Conservation (phyloP, 1,140 invertebrate genomes). For the Galleria mellonella region DNA sequence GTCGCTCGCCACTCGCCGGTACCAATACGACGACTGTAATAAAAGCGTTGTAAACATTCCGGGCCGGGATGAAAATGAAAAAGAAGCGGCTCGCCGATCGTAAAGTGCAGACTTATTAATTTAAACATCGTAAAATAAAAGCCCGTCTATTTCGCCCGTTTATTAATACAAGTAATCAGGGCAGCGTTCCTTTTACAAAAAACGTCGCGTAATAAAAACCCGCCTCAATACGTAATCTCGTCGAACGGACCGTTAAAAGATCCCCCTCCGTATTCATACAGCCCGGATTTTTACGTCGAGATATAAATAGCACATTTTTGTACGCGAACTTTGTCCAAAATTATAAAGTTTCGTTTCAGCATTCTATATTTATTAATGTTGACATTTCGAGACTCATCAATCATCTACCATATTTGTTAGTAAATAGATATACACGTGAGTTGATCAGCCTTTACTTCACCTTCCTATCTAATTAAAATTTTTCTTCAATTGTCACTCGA, state of each 20-base stretch:
- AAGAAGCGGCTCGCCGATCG: conserved; percentile 17
- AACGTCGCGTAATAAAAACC: conserved; percentile 13
- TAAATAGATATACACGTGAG: no score
- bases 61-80: conserved; percentile 20
- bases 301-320: conserved; percentile 6
- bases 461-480: no score
- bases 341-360: neutral
- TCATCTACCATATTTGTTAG: no score
- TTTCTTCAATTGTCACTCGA: no score
- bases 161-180: conserved; percentile 24
- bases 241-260: conserved; percentile 13
- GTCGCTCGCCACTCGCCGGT: neutral
- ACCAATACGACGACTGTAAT: conserved; percentile 13
- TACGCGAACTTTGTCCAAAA: neutral
- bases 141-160: conserved; percentile 7
- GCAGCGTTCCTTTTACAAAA: conserved; percentile 7
- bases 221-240: conserved; percentile 20
- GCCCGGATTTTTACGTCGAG: conserved; percentile 3
- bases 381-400: no score
- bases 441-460: no score
- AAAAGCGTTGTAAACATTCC: conserved; percentile 20
- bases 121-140: conserved; percentile 28
- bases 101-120: conserved; percentile 31
- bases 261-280: conserved; percentile 11
- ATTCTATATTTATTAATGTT: no score